Conservation (phyloP, 2,797 vertebrate genomes). For the Fringilla coelebs region DNA sequence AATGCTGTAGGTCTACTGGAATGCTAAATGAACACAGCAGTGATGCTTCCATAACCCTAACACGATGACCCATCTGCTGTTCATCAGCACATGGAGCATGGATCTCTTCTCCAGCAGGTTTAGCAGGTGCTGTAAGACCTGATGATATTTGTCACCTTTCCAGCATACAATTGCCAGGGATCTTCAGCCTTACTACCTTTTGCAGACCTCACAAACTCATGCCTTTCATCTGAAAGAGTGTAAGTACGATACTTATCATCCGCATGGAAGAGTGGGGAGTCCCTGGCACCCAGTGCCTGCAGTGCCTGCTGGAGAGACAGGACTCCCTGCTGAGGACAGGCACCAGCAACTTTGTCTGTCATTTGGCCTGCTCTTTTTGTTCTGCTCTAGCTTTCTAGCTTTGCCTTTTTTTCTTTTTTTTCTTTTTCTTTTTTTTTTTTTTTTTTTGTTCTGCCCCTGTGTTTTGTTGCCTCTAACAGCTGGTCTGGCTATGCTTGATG, state of each 20-base stretch:
- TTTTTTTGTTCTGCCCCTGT: not conserved
- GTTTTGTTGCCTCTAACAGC: not conserved
- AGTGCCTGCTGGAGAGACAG: not conserved
- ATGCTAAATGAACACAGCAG: not conserved
- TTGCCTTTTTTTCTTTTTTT: not conserved
- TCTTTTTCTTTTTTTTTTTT: too few relatives aligned
- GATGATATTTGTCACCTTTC: not conserved
- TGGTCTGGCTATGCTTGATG: constrained; percentile 9
- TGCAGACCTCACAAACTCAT: not conserved
- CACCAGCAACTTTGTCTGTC: not conserved
- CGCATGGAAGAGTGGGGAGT: fast-evolving
- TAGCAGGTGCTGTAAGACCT: not conserved
- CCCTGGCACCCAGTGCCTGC: not conserved
- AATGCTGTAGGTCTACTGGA: not conserved
- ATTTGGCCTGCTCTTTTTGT: not conserved
- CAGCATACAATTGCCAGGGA: fast-evolving
- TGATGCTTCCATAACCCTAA: not conserved
- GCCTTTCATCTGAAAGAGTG: not conserved
- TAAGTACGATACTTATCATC: not conserved
- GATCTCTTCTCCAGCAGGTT: not conserved
- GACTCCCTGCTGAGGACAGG: fast-evolving
- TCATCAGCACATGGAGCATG: not conserved
- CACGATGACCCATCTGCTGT: not conserved
- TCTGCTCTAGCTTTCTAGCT: not conserved
- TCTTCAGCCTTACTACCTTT: not conserved